phyloP scores from a whole-genome alignment of 2,113 vertebrate species.

The Coptodon rendalli region DNA sequence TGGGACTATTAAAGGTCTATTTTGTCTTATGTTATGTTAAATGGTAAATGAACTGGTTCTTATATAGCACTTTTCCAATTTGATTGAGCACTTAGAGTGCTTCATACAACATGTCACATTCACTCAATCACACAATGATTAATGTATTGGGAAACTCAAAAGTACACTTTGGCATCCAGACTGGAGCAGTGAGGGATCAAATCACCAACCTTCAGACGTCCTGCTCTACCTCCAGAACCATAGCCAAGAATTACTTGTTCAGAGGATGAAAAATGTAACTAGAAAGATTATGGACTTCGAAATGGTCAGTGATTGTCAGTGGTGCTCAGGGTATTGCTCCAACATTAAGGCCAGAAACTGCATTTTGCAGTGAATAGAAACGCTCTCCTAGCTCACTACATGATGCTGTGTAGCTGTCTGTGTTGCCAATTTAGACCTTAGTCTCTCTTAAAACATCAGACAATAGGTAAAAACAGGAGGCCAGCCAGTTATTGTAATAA shows the following conservation, averaged over 20 bases:
- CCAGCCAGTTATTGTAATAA: not conserved
- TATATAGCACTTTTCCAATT: not conserved
- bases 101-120: not conserved
- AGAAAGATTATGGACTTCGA: not conserved
- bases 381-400: not conserved
- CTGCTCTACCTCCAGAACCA: not conserved
- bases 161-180: not conserved
- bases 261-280: not conserved
- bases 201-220: not conserved
- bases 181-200: not conserved
- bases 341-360: not conserved
- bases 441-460: not conserved
- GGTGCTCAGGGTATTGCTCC: not conserved
- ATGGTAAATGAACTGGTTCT: not conserved
- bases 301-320: not conserved
- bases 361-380: not conserved
- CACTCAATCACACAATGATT: not conserved
- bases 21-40: not conserved
- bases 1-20: not conserved
- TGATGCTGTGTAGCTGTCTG: not conserved
- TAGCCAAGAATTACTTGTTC: not conserved
- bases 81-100: not conserved
- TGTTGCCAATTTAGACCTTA: constrained; percentile 27
- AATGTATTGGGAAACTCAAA: not conserved
- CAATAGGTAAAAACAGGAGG: not conserved